These are phyloP conservation scores for Andrena bicolor DNA, from an alignment of 2,888 invertebrate genomes.

Conservation along the genomic window DNA sequence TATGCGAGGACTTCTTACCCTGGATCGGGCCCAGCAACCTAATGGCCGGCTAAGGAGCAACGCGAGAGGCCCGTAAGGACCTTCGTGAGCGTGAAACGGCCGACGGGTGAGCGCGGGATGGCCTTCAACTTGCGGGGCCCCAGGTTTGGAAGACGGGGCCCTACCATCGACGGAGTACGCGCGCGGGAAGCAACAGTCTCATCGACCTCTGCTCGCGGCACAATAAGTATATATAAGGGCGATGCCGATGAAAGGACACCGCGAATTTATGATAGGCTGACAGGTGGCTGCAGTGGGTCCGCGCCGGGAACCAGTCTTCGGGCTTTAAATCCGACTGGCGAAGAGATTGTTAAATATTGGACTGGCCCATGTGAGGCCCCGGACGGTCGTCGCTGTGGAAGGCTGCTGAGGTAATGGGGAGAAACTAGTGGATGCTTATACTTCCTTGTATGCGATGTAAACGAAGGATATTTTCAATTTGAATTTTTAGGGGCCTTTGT, in stretches of 20 bases:
- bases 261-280: conserved; percentile 65
- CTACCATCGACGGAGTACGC: conserved; percentile 65
- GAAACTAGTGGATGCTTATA: no score
- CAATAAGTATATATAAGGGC: conserved; percentile 24
- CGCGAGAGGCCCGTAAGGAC: conserved; percentile 66
- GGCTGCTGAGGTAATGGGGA: background rate
- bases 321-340: conserved; percentile 43
- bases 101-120: conserved; percentile 55
- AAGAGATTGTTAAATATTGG: conserved; percentile 28
- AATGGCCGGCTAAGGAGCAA: conserved; percentile 65
- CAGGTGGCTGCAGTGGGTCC: conserved; percentile 51
- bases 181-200: conserved; percentile 68
- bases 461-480: no score
- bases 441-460: no score
- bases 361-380: background rate
- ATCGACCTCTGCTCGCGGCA: conserved; percentile 54
- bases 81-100: conserved; percentile 64
- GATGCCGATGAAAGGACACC: conserved; percentile 69
- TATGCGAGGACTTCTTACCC: conserved; percentile 78
- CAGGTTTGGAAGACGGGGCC: conserved; percentile 71
- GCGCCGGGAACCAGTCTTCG: conserved; percentile 43
- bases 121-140: conserved; percentile 75
- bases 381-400: background rate
- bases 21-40: conserved; percentile 61
- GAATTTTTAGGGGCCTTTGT: no score